A percentile compares a stretch with the other conserved stretches of the same genome.
Evolutionary conservation across 1,140 invertebrate genomes (phyloP).

Genomic region (Oscheius sp.): DNA sequence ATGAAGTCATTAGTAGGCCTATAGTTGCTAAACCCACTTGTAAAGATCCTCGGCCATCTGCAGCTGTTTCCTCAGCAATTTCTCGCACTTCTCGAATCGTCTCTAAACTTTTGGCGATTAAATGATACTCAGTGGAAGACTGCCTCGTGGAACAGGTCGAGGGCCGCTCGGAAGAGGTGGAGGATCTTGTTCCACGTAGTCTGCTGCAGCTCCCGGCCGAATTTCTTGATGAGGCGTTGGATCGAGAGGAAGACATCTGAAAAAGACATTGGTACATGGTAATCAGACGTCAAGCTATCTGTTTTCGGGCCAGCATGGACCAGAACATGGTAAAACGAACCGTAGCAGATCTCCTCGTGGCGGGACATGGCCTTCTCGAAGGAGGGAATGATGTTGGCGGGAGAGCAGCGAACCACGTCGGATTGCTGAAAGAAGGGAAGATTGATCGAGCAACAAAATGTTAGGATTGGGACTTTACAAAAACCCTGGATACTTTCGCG

Average conservation of each 20-base stretch:
- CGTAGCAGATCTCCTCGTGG: neutral
- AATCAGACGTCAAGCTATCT: no score
- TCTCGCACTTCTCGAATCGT: neutral
- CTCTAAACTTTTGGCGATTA: neutral
- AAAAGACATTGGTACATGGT: no score
- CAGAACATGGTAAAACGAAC: no score
- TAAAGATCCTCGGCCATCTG: neutral
- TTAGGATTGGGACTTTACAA: neutral
- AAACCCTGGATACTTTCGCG: neutral
- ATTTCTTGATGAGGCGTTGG: neutral
- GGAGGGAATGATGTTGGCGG: conserved; percentile 7
- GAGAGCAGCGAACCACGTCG: neutral
- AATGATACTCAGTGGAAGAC: no score
- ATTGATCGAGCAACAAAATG: neutral
- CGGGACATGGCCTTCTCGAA: neutral
- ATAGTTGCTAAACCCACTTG: neutral
- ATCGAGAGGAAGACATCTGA: neutral
- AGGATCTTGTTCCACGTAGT: neutral
- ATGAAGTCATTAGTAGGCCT: neutral
- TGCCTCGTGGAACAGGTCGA: neutral
- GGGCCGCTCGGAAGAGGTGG: neutral
- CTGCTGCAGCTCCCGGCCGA: neutral
- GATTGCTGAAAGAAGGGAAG: neutral
- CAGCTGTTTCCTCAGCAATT: conserved; percentile 4
- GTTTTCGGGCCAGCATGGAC: no score